A percentile compares a stretch with the other conserved stretches of the same genome.
phyloP scores from a whole-genome alignment of 1,140 invertebrate species.

The Drosophila aff. region DNA sequence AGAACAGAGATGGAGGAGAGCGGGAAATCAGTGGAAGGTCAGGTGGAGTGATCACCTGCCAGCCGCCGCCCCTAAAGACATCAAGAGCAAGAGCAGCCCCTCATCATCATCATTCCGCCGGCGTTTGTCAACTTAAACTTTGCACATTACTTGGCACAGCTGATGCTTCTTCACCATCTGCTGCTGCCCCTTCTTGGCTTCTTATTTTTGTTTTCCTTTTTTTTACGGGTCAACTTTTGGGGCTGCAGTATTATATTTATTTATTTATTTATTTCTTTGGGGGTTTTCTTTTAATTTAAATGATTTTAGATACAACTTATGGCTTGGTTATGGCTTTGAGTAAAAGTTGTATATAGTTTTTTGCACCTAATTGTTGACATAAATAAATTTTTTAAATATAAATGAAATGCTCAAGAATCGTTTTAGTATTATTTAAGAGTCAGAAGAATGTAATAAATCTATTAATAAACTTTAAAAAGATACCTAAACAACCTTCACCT shows the following conservation, averaged over 20 bases:
- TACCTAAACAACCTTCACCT: not conserved
- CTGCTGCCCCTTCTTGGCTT: conserved; percentile 2
- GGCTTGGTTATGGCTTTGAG: not conserved
- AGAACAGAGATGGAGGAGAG: not conserved
- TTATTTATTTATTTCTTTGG: not conserved
- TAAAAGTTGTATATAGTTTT: not conserved
- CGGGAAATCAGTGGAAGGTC: conserved; percentile 26
- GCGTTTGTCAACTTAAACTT: conserved; percentile 47
- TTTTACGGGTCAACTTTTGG: conserved; percentile 15
- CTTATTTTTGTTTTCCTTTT: not conserved
- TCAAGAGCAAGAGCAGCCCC: not conserved
- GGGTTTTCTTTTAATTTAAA: not conserved
- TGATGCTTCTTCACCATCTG: conserved; percentile 25
- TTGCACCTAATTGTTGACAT: too few species aligned
- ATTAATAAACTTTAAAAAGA: too few species aligned
- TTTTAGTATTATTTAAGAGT: not conserved
- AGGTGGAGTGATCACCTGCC: conserved; percentile 43
- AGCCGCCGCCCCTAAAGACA: not conserved
- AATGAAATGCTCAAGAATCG: not conserved
- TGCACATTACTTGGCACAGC: conserved; percentile 40
- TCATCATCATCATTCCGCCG: conserved; percentile 24
- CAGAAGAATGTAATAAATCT: not conserved
- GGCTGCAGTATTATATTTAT: conserved; percentile 3
- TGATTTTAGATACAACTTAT: not conserved
- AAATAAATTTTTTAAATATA: not conserved